Evolutionary conservation across 2,113 vertebrate species (phyloP), one percentile per base, ranked within the genome.

Genomic region (Potamarius usumacintae): DNA sequence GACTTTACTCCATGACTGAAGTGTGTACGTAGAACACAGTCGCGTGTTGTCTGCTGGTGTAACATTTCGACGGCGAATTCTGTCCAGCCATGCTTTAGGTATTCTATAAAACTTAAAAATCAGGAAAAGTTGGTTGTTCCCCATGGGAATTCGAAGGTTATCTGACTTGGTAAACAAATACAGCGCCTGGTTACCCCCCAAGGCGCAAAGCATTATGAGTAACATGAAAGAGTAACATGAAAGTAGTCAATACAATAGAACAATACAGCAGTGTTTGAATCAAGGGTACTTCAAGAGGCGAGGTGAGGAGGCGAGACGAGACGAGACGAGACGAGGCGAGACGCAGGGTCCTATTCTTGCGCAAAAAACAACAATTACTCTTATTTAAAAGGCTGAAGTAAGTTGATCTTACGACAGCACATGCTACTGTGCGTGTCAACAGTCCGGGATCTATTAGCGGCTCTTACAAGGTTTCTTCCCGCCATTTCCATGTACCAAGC

Each of bases 401-500:
- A 67, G 10, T 5, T 74, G 0, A 25, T 72, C 12, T 18, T 0
- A 83, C 55, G 27, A 48, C 67, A 14, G 15, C 22, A 63, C 1
- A 48, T 4, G 12, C n/a, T 27, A 52, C 27, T 8, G 27, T 42
- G 62, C 15, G 48, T 53, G 22, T 80, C 17, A 25, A 86, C 30
- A 50, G 55, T 20, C 10, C 8, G 17, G n/a, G 77, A 71, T n/a
- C 52, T 53, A 42, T 62, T 63, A 63, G 1, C 67, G 62, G 58
- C 71, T 57, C 25, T 57, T 83, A 55, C 17, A 77, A 17, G 22
- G 18, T 89, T 88, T 90, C 85, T 86, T 82, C 84, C 89, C 84
- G 57, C 57, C 87, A 84, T 86, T 86, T 74, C 57, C 87, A 84
- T 86, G 89, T 72, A 52, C 60, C 87, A 86, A n/a, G n/a, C 57